These are phyloP conservation scores for Candoia aspera DNA, from an alignment of 2,113 vertebrate genomes.

Conservation along the genomic window DNA sequence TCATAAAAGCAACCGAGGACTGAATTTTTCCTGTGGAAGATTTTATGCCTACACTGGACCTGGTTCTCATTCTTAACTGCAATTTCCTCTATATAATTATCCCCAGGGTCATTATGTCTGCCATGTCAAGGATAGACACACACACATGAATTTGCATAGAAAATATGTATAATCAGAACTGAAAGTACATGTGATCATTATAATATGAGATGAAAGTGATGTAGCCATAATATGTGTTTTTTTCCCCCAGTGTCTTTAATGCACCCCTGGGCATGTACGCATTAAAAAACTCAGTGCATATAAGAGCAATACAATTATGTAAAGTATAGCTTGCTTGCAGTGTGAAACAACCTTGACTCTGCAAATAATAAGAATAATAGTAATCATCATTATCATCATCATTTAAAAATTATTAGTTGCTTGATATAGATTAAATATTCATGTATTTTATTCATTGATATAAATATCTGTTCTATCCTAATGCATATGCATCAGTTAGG, in stretches of 20 bases:
- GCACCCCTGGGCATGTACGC: neutral
- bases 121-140: neutral
- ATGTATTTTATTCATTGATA: neutral
- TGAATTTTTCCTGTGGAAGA: neutral
- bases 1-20: neutral
- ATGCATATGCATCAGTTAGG: neutral
- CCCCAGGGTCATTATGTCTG: neutral
- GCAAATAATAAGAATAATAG: neutral
- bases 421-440: neutral
- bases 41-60: neutral
- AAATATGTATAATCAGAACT: neutral
- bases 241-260: neutral
- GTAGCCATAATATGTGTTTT: neutral
- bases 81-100: neutral
- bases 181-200: neutral
- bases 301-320: neutral
- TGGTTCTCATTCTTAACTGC: neutral
- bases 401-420: neutral
- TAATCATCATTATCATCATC: neutral
- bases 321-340: neutral
- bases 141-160: neutral
- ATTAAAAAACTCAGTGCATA: neutral
- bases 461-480: neutral
- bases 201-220: neutral
- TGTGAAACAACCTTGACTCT: neutral